phyloP scores from a whole-genome alignment of 1,140 invertebrate species.

The Drosophila lowei region DNA sequence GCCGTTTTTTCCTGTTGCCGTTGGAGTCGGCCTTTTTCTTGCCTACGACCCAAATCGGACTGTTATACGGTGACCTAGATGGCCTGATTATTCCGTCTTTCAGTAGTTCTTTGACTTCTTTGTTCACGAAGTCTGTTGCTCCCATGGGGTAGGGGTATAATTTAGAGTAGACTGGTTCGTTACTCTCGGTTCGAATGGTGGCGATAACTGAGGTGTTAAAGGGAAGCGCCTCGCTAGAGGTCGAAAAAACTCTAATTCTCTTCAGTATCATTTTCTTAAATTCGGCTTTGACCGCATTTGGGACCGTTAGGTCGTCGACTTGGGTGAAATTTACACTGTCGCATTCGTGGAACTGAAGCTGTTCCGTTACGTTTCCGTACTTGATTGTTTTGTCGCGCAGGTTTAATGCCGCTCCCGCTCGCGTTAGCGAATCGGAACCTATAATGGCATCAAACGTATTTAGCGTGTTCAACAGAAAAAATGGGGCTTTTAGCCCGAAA shows the following conservation, averaged over 20 bases:
- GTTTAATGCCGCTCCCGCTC: not conserved
- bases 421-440: constrained; percentile 1
- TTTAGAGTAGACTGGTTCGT: no score
- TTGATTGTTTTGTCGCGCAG: not conserved
- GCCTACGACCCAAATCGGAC: not conserved
- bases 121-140: no score
- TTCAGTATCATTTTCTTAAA: not conserved
- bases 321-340: not conserved
- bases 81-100: no score
- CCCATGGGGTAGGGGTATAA: no score
- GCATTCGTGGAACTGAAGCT: not conserved
- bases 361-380: not conserved
- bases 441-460: no score
- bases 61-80: not conserved
- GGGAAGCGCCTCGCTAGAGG: constrained; percentile 1
- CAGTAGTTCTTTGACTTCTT: no score
- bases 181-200: no score
- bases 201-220: not conserved
- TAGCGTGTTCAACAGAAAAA: no score
- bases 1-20: not conserved
- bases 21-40: not conserved
- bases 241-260: constrained; percentile 1
- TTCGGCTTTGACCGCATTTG: not conserved
- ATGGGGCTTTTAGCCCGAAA: no score
- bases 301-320: not conserved